Evolutionary conservation across 30 jellyfish, hydroid and myxozoan genomes (phyloP), one percentile per base, ranked within the genome.

Genomic region (Cassiopea andromeda): DNA sequence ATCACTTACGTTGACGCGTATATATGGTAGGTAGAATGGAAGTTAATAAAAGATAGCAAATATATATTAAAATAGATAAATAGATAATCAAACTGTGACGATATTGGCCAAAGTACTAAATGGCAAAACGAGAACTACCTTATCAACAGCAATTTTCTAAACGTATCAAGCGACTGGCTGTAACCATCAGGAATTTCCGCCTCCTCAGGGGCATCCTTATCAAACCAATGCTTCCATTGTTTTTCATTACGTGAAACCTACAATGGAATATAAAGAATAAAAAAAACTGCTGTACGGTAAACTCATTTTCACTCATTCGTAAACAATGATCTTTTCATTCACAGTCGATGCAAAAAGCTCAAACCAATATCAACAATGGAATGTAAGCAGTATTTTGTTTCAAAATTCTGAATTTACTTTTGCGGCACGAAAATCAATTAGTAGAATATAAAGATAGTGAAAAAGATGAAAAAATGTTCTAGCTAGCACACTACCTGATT

Each of bases 191-290:
- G 98, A 18, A 92, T 92, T 15, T 92, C 98, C 9, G 95, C 90
- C 46, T 80, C 98, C 73, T 92, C 98, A 1, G 98, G 98, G 10
- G 98, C 95, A 68, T 92, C 98, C 69, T 81, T 92, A 71, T 92
- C 98, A 80, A 92, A 92, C 98, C 98, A 92, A 1, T 73, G 90
- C 48, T 92, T 92, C 98, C 98, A 92, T 47, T 92, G 98, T 66
- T 81, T 80, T 60, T 92, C 98, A 73, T 92, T 92, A 12, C 98
- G 95, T 49, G 95, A 81, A 46, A 92, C 82, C 98, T 92, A 49
- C 0, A 38, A 43, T 1, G 79, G 16, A 70, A 19, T 3, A 19
- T 13, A 66, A 15, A 66, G 38, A 2, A 2, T 9, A 2, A 50
- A 50, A 50, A 50, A 5, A 50, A 50, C 64, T 9, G 9, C 5